Conservation (phyloP, 92 coral and sea anemone genomes). For the Virgularia gustaviana region DNA sequence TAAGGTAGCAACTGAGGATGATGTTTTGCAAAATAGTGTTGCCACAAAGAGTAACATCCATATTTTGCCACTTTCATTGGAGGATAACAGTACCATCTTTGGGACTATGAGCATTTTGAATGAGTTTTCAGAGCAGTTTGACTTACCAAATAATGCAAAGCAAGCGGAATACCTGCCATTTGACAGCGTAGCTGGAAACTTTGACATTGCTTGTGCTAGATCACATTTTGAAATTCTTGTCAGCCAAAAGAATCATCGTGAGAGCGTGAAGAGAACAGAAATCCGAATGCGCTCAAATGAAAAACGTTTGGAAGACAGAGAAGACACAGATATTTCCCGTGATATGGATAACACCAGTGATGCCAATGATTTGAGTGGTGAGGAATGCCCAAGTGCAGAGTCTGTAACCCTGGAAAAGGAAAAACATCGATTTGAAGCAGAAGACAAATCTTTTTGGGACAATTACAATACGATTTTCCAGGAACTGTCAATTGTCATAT, state of each 20-base stretch:
- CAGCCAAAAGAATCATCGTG: constrained; percentile 27
- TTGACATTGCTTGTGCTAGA: constrained; percentile 28
- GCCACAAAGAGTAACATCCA: constrained; percentile 13
- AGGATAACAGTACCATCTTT: constrained; percentile 34
- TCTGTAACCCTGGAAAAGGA: constrained; percentile 38
- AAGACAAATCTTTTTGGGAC: constrained; percentile 45
- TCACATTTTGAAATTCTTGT: constrained; percentile 23
- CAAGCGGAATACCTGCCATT: constrained; percentile 36
- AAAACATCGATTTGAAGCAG: constrained; percentile 35
- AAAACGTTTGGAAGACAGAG: constrained; percentile 5
- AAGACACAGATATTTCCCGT: constrained; percentile 1
- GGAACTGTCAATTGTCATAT: background rate
- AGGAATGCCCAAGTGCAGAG: background rate
- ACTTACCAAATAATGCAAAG: constrained; percentile 22
- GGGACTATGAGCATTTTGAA: constrained; percentile 29
- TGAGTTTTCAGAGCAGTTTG: constrained; percentile 22
- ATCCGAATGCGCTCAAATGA: constrained; percentile 24
- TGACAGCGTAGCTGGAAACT: constrained; percentile 20
- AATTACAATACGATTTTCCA: constrained; percentile 15
- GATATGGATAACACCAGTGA: too few species aligned
- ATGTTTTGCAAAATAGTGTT: background rate
- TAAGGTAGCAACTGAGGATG: constrained; percentile 16
- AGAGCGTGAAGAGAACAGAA: constrained; percentile 6
- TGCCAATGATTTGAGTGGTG: too few species aligned
- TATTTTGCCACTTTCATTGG: constrained; percentile 23